These are phyloP conservation scores for Elephantulus edwardii DNA, from an alignment of 2,113 vertebrate species.

Conservation along the genomic window DNA sequence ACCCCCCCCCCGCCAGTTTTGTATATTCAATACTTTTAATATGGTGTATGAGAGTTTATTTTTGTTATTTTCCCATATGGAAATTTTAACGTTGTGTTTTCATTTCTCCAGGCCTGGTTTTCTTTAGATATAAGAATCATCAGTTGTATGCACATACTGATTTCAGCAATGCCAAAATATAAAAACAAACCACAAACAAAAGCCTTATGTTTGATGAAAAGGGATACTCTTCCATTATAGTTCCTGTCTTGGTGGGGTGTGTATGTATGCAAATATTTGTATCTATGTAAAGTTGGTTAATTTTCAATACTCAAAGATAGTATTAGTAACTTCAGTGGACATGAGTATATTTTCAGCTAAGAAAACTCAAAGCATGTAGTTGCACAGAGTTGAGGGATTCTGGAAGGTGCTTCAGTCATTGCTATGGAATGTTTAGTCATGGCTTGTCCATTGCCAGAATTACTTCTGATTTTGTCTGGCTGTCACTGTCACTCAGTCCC, in stretches of 20 bases:
- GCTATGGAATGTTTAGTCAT: background rate
- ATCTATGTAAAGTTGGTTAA: background rate
- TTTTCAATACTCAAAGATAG: background rate
- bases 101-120: background rate
- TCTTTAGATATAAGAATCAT: background rate
- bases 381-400: background rate
- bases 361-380: background rate
- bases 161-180: conserved; percentile 16
- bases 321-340: background rate
- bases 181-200: too few species aligned
- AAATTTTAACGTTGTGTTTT: conserved; percentile 53
- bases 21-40: background rate
- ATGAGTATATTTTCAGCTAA: background rate
- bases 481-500: background rate
- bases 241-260: background rate
- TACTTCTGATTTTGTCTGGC: background rate
- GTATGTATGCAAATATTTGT: background rate
- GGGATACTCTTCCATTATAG: conserved; percentile 1
- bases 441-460: background rate
- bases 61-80: background rate
- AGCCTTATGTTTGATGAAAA: conserved; percentile 45
- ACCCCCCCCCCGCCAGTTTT: background rate
- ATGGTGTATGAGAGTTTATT: too few species aligned
- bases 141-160: background rate
- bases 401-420: background rate